Evolutionary conservation across 2,797 vertebrate species (phyloP), one percentile per base, ranked within the genome.

Genomic region (Helarctos malayanus): DNA sequence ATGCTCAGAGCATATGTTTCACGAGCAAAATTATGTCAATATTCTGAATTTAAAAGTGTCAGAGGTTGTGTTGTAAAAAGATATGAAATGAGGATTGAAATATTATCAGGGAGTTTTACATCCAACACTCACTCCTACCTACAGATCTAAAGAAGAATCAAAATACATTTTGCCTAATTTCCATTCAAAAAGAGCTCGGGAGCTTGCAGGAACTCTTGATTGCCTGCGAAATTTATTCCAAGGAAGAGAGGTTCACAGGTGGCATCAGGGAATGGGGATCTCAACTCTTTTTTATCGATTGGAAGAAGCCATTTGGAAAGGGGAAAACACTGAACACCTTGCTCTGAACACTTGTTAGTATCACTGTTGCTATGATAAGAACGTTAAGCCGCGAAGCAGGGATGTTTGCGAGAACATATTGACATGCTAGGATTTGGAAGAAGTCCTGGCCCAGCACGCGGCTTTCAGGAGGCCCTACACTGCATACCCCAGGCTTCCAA

Each of bases 161-260:
- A 86, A 93, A 91, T 75, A 82, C 49, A 23, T 96, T 94, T 73
- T 68, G 81, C 47, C 80, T 95, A 78, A 96, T 97, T 98, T 95
- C 75, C 73, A 95, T 85, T 94, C 86, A 57, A 52, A 97, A 93
- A 80, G 61, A 94, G 63, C 49, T n/a, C 16, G 27, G 49, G 27
- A 91, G 18, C 61, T 79, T 69, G 61, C 2, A 63, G 61, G 11
- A 79, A 69, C 19, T 79, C 45, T 85, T 91, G 25, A 38, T 41
- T 83, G 45, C 86, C 4, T 8, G 12, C 78, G 81, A 80, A 90
- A 94, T 90, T 25, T 81, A 94, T 94, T 92, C 14, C 21, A 79
- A 59, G 80, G 63, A 78, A 90, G 10, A 15, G 32, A 91, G 65
- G 82, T 68, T 68, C 68, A 83, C 69, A 94, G 78, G 69, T 91